Base-by-base conservation (phyloP, 2,113 vertebrate genomes). In the Poeciliopsis prolifica region DNA sequence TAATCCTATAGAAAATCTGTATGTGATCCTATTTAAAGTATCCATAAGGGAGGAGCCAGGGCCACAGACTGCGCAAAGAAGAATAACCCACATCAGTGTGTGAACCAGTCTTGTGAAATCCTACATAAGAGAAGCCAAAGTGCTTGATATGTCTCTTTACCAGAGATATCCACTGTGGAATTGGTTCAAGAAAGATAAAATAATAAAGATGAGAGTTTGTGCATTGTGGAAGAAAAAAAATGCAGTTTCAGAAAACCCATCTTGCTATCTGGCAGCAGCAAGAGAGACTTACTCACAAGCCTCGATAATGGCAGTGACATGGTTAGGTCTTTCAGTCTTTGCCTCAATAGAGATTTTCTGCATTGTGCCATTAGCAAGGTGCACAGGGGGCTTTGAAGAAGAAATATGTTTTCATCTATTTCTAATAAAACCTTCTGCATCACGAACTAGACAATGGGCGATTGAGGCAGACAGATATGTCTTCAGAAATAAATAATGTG, bases 401-500 rank as follows among this genome's bases (percentile, higher is more conserved):
- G 86, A 78, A 86, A 80, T 69, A 67, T 74, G 70, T 71, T 68
- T 86, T 86, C 72, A 70, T 89, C 72, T 79, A 68, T 84, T 86
- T 85, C 74, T 80, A 68, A 69, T 72, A 83, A 60, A 4, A 6
- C 35, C 70, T 89, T 88, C 75, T 86, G 87, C 89, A 80, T 79
- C 83, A 82, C 80, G 82, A 77, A 79, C 44, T 82, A 86, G 81
- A 89, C 85, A 90, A 87, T 81, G 64, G 70, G 83, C 89, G 84
- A 91, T 84, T 74, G 87, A 91, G 79, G 78, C 29, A 29, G 80
- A 86, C 84, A 80, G 87, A 87, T 82, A 72, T 75, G 83, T 86
- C 86, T 88, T 90, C 90, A 82, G 88, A 89, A 88, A 89, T 84
- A 87, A 88, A 90, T 89, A 84, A 28, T 72, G 82, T 81, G 87